Percentiles rank a stretch among this genome's conserved stretches.
These are phyloP conservation scores for Tyrannus savana DNA, from an alignment of 2,113 vertebrate genomes.

Conservation along the genomic window DNA sequence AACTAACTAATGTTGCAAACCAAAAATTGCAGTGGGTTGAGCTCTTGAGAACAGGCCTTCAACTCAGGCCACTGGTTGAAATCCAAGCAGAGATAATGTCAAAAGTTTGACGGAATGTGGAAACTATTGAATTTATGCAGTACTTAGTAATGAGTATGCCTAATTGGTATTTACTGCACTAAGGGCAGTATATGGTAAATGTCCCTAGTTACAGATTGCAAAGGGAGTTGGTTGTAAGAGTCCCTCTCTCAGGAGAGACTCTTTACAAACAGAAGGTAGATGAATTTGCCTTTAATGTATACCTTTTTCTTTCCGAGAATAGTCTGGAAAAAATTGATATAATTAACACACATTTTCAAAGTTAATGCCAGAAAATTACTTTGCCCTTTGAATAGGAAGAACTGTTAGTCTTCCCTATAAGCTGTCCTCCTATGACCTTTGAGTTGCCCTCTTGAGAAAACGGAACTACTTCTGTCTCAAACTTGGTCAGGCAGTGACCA, in stretches of 20 bases:
- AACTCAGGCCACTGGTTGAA: not conserved
- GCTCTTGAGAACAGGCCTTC: not conserved
- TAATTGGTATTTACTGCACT: not conserved
- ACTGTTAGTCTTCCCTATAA: not conserved
- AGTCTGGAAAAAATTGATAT: not conserved
- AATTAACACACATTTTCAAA: not conserved
- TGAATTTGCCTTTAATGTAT: not conserved
- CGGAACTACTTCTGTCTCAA: not conserved
- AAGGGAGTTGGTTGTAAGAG: not conserved
- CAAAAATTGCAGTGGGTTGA: not conserved
- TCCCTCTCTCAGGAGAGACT: not conserved
- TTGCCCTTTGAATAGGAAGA: not conserved
- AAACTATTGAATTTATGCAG: not conserved
- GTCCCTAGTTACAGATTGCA: not conserved
- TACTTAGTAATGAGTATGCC: not conserved
- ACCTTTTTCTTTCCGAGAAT: not conserved
- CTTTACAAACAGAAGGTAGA: not conserved
- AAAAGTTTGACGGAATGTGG: not conserved
- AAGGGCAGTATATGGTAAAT: not conserved
- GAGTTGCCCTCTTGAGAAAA: not conserved
- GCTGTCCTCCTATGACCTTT: constrained; percentile 34
- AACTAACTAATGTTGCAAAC: not conserved
- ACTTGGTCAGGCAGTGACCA: not conserved
- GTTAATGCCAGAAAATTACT: not conserved
- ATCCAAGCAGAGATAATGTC: not conserved